Conservation (phyloP, 2,888 invertebrate genomes). For the Drosophila pullipes region DNA sequence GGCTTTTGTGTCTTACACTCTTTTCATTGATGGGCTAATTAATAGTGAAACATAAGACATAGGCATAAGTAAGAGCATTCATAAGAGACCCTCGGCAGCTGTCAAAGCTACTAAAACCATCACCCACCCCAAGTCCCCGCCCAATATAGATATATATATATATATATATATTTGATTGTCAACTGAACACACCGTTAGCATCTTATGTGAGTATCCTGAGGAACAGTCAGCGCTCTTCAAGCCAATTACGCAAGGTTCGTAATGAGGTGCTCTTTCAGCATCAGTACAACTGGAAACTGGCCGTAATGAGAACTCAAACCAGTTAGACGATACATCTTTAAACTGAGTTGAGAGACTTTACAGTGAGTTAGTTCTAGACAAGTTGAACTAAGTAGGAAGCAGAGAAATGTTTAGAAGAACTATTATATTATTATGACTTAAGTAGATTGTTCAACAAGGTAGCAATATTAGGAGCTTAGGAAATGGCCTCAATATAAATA, state of each 20-base stretch:
- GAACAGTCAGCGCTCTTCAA: constrained; percentile 3
- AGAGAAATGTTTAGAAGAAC: not conserved
- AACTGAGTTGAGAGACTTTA: not conserved
- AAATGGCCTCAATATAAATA: not conserved
- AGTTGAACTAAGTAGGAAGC: not conserved
- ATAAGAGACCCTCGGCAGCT: too few relatives aligned
- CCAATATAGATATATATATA: not conserved
- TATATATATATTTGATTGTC: constrained; percentile 13
- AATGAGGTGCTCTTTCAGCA: constrained; percentile 5
- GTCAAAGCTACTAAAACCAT: too few relatives aligned
- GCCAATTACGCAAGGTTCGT: constrained; percentile 26
- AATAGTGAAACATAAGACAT: too few relatives aligned
- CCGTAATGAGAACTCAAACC: not conserved
- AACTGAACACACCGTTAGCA: constrained; percentile 10
- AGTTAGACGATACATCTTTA: not conserved
- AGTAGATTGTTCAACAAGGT: not conserved
- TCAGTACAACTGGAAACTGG: not conserved
- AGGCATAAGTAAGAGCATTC: too few relatives aligned
- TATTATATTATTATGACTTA: not conserved
- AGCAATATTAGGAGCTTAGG: not conserved
- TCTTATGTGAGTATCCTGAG: not conserved
- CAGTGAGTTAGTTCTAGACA: not conserved
- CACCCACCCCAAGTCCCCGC: not conserved
- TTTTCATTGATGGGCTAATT: too few relatives aligned
- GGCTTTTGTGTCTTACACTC: too few relatives aligned